A percentile compares a stretch with the other conserved stretches of the same genome.
phyloP scores from a whole-genome alignment of 2,113 vertebrate species.

The Xenopus borealis region DNA sequence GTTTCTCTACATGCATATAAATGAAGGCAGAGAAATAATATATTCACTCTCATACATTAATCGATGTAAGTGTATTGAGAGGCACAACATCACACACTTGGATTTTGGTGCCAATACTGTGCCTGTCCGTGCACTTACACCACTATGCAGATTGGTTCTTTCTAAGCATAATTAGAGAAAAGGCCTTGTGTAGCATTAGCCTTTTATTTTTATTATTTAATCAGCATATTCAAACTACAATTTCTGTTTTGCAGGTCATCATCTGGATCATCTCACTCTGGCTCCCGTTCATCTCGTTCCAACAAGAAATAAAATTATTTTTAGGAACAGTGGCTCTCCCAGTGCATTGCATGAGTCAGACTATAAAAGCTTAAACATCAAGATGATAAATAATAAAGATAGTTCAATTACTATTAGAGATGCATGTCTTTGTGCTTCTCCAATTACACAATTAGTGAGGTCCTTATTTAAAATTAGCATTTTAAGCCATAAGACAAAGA shows the following conservation, averaged over 20 bases:
- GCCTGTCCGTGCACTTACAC: no score
- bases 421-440: slow-evolving; percentile 72
- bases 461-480: slow-evolving; percentile 65
- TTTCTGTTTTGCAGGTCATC: slow-evolving; percentile 85
- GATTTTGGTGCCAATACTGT: no score
- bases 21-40: no score
- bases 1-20: no score
- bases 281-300: slow-evolving; percentile 85
- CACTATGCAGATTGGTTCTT: no score
- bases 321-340: slow-evolving; percentile 31
- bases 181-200: no score
- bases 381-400: slow-evolving; percentile 50
- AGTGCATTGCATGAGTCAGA: slow-evolving; percentile 73
- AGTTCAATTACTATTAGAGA: slow-evolving; percentile 65
- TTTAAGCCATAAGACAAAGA: slow-evolving; percentile 73
- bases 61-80: no score
- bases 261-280: slow-evolving; percentile 94
- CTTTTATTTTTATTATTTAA: neutral
- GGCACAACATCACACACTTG: no score
- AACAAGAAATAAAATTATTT: slow-evolving; percentile 86
- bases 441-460: slow-evolving; percentile 65
- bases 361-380: slow-evolving; percentile 68
- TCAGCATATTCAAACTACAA: slow-evolving; percentile 29
- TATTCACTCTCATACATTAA: no score
- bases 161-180: no score